Conservation (phyloP, 2,888 invertebrate genomes). For the Lordiphosa fenestrarum region DNA sequence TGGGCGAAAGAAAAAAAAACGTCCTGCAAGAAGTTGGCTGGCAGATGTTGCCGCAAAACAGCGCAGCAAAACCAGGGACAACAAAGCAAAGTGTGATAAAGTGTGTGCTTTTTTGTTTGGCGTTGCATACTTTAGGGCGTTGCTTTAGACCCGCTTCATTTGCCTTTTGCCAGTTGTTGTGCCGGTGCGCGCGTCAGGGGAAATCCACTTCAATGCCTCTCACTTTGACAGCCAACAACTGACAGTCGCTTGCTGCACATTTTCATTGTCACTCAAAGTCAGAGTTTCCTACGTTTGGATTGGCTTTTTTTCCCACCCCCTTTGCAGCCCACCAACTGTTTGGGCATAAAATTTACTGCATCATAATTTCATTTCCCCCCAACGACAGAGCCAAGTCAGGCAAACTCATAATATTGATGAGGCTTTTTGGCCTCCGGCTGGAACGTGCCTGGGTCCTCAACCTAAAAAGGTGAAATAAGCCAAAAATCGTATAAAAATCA, state of each 20-base stretch:
- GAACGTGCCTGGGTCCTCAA: conserved; percentile 45
- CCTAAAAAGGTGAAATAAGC: conserved; percentile 63
- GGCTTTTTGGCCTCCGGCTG: conserved; percentile 17
- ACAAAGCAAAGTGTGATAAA: conserved; percentile 40
- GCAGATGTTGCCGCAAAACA: conserved; percentile 32
- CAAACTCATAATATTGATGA: conserved; percentile 57
- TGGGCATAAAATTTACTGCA: conserved; percentile 44
- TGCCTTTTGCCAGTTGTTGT: conserved; percentile 22
- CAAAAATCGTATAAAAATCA: conserved; percentile 68
- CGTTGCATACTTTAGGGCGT: conserved; percentile 41
- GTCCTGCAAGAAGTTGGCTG: conserved; percentile 19
- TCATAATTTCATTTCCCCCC: conserved; percentile 45
- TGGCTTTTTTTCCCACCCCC: conserved; percentile 11
- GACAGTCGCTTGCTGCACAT: conserved; percentile 49
- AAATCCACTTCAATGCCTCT: conserved; percentile 53
- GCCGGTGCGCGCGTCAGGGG: conserved; percentile 21
- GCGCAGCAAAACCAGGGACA: conserved; percentile 27
- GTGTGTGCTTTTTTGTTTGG: conserved; percentile 24
- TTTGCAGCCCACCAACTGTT: neutral
- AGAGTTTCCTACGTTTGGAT: conserved; percentile 17
- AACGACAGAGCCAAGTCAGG: conserved; percentile 24
- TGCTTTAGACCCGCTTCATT: conserved; percentile 30
- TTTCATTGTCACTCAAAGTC: conserved; percentile 49
- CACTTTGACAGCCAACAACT: conserved; percentile 56
- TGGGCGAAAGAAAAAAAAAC: neutral